These are phyloP conservation scores for Tetramorium bicarinatum DNA, from an alignment of 2,888 invertebrate genomes.

Conservation along the genomic window DNA sequence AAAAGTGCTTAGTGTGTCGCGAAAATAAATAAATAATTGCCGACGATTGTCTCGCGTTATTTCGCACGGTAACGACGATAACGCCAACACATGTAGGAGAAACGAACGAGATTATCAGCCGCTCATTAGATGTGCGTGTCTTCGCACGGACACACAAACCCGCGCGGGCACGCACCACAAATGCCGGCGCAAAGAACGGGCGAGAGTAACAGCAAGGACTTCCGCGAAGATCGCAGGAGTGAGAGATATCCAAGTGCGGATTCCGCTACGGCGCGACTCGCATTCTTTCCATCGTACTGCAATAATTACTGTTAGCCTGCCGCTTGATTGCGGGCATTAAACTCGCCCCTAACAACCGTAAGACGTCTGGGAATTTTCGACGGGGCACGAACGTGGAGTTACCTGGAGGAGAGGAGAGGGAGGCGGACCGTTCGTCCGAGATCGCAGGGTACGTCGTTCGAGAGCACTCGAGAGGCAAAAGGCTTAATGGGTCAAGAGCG, in stretches of 20 bases:
- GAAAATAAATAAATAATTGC: conserved; percentile 34
- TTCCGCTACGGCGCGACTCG: conserved; percentile 47
- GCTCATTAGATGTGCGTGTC: conserved; percentile 14
- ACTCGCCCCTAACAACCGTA: conserved; percentile 57
- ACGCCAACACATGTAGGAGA: background rate
- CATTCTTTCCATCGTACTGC: conserved; percentile 39
- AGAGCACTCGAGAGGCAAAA: conserved; percentile 28
- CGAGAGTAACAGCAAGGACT: conserved; percentile 32
- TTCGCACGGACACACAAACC: conserved; percentile 13
- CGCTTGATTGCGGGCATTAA: conserved; percentile 66
- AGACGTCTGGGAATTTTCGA: conserved; percentile 70
- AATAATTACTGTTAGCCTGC: conserved; percentile 62
- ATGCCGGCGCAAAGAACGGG: background rate
- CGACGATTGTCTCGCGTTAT: conserved; percentile 33
- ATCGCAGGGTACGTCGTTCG: conserved; percentile 34
- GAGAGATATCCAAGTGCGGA: conserved; percentile 13
- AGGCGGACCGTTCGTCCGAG: conserved; percentile 19
- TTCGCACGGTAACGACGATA: conserved; percentile 72
- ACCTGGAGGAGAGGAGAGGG: conserved; percentile 22
- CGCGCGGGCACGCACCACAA: background rate
- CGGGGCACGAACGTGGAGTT: conserved; percentile 18
- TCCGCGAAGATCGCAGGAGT: background rate
- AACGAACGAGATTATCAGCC: conserved; percentile 58
- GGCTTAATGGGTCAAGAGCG: conserved; percentile 54
- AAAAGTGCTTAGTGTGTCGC: conserved; percentile 31